Evolutionary conservation across 2,888 invertebrate genomes (phyloP).

Genomic region (Yponomeuta cagnagella): DNA sequence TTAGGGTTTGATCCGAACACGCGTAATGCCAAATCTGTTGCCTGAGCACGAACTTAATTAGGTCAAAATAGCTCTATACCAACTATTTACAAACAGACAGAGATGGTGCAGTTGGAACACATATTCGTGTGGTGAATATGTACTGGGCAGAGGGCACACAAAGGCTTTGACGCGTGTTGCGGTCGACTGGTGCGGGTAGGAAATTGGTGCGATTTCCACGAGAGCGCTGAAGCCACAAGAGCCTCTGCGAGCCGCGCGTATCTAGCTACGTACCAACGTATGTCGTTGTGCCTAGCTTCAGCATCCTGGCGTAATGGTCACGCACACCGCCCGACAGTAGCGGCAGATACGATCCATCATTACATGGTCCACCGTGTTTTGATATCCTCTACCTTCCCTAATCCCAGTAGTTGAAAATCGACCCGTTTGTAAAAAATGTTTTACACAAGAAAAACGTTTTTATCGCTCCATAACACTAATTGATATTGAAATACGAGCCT

Average conservation of each 20-base stretch:
- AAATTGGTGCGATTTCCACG: conserved; percentile 63
- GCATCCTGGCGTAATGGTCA: neutral
- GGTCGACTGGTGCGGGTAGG: conserved; percentile 61
- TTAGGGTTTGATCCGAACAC: conserved; percentile 18
- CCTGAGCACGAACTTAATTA: neutral
- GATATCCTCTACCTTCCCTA: no score
- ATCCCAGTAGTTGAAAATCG: no score
- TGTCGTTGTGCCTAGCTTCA: neutral
- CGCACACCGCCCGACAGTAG: neutral
- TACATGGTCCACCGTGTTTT: no score
- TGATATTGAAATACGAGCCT: neutral
- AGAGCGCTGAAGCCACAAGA: conserved; percentile 22
- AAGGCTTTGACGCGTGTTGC: conserved; percentile 69
- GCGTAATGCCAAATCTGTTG: neutral
- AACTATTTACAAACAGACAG: conserved; percentile 24
- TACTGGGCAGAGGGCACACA: conserved; percentile 44
- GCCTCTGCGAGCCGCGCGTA: neutral
- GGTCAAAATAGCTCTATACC: neutral
- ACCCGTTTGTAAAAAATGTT: neutral
- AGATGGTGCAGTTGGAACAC: conserved; percentile 29
- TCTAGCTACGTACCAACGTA: neutral
- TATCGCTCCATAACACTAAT: no score
- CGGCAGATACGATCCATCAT: no score
- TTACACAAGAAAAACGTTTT: neutral
- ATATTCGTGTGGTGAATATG: conserved; percentile 43